Evolutionary conservation across 2,113 vertebrate genomes (phyloP).

Genomic region (Dipodomys stephensi): DNA sequence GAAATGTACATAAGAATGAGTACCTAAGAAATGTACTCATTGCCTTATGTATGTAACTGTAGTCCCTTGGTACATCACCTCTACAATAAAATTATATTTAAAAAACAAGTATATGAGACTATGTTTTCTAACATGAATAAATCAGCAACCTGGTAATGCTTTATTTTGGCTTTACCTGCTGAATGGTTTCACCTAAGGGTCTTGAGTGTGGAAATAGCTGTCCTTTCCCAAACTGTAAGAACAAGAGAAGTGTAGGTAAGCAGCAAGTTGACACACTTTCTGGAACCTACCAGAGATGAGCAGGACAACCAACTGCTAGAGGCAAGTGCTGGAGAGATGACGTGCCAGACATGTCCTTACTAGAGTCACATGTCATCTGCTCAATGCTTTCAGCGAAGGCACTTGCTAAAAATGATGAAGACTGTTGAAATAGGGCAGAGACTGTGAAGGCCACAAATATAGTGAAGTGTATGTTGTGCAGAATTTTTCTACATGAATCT

Average conservation of each 20-base stretch:
- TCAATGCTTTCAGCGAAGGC: not conserved
- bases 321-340: not conserved
- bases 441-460: not conserved
- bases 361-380: not conserved
- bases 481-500: not conserved
- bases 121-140: not conserved
- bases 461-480: not conserved
- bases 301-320: not conserved
- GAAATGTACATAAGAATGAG: too few relatives aligned
- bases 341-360: not conserved
- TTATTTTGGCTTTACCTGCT: not conserved
- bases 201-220: not conserved
- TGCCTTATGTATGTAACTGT: too few relatives aligned
- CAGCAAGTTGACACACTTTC: not conserved
- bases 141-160: not conserved
- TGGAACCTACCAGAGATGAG: not conserved
- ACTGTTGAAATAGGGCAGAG: not conserved
- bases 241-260: not conserved
- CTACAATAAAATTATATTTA: too few relatives aligned
- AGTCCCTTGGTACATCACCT: too few relatives aligned
- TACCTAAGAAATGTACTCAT: too few relatives aligned
- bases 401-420: not conserved
- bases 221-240: not conserved
- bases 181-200: not conserved
- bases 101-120: not conserved